phyloP scores from a whole-genome alignment of 1,140 invertebrate genomes.

The Caenorhabditis inopinata region DNA sequence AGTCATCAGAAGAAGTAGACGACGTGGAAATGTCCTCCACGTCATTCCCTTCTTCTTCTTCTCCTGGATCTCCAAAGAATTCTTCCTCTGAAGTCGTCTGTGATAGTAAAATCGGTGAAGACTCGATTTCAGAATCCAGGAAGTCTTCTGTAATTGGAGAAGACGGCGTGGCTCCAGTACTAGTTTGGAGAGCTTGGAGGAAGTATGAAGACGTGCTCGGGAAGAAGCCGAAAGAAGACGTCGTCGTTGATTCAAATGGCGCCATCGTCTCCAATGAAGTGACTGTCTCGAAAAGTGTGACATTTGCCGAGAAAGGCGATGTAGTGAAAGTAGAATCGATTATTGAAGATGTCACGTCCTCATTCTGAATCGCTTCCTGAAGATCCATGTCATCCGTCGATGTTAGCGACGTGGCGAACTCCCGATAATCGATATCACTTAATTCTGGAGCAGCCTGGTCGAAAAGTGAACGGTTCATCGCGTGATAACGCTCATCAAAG shows the following conservation, averaged over 20 bases:
- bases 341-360: not conserved
- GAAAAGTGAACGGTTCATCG: not conserved
- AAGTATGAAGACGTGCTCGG: too few relatives aligned
- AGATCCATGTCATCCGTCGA: slow-evolving; percentile 1
- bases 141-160: too few relatives aligned
- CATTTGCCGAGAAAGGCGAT: too few relatives aligned
- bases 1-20: not conserved
- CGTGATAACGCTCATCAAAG: not conserved
- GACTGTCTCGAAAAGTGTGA: too few relatives aligned
- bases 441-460: not conserved
- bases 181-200: too few relatives aligned
- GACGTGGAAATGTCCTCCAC: not conserved
- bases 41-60: not conserved
- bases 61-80: not conserved
- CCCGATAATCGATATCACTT: not conserved
- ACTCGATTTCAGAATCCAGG: not conserved
- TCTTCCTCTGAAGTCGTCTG: not conserved
- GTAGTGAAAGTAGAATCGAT: not conserved
- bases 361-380: not conserved
- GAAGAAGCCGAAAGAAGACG: too few relatives aligned
- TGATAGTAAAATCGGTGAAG: not conserved
- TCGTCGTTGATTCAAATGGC: too few relatives aligned
- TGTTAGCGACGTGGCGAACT: not conserved
- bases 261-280: too few relatives aligned
- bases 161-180: too few relatives aligned